Evolutionary conservation across 2,888 invertebrate genomes (phyloP), one percentile per base, ranked within the genome.

Genomic region (Yponomeuta evonymella): DNA sequence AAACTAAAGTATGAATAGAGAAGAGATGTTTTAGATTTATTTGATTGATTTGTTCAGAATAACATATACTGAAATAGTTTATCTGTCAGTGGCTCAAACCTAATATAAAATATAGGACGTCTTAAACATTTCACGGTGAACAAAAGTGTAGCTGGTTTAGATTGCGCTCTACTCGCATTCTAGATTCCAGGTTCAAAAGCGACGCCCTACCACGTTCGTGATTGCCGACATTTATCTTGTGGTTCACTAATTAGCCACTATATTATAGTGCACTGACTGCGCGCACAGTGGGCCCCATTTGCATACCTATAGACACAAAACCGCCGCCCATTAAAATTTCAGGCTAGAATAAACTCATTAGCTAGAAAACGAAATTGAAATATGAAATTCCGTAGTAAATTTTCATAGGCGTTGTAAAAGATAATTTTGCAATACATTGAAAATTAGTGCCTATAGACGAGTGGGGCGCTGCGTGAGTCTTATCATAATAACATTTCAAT

Each of bases 141-240:
- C 23, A 2, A 43, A 29, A 64, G 62, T 64, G 51, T n/a, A n/a
- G 30, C 63, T 43, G 12, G 2, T 36, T 8, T 43, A 43, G 43
- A 43, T 43, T 43, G 8, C 43, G 5, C 43, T 43, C 43, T 43
- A 43, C 43, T 43, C 43, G 43, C 43, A 43, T 43, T 43, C 8
- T 43, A 43, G 43, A 51, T 33, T 62, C 33, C 30, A 33, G 64
- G 62, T n/a, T 36, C 63, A 75, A 74, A 77, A 77, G 78, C 79
- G 80, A 76, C 77, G 78, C 75, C 74, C 75, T 74, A 74, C 77
- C 77, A 77, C 80, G 81, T 83, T 84, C 87, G 85, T 88, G 89
- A 88, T 88, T 87, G 84, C 84, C 82, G 83, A 83, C 88, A 89
- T 89, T 88, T 88, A 88, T 89, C 87, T 89, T 88, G 84, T 76